A percentile compares a stretch with the other conserved stretches of the same genome.
These are phyloP conservation scores for Cavia aperea DNA, from an alignment of 2,113 vertebrate species.

Conservation along the genomic window DNA sequence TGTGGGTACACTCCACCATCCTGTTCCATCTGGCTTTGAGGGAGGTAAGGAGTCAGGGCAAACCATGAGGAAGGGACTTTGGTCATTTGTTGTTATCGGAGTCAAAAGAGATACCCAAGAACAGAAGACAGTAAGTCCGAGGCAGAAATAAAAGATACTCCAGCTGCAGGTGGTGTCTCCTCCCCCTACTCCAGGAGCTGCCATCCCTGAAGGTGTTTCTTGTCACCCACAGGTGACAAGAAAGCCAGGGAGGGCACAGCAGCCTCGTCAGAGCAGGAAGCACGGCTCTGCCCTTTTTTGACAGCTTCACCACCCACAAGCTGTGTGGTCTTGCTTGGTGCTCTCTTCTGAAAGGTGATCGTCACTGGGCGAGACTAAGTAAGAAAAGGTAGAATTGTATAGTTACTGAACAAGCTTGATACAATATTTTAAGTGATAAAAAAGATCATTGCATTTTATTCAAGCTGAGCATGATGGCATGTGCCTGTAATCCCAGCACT, in stretches of 20 bases:
- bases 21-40: not conserved
- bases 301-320: not conserved
- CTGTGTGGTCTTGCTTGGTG: not conserved
- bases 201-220: not conserved
- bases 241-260: not conserved
- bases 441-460: not conserved
- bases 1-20: not conserved
- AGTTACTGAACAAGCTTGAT: not conserved
- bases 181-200: not conserved
- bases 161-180: rapidly evolving
- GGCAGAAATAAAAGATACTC: not conserved
- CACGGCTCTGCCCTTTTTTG: rapidly evolving
- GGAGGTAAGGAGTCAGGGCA: not conserved
- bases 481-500: not conserved
- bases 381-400: not conserved
- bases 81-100: not conserved
- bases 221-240: not conserved
- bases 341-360: not conserved
- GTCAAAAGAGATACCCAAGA: not conserved
- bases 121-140: not conserved
- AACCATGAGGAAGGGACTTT: not conserved
- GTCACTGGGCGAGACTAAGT: not conserved
- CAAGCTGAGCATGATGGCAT: not conserved
- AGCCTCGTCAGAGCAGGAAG: not conserved
- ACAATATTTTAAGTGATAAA: not conserved